A percentile compares a stretch with the other conserved stretches of the same genome.
Conservation (phyloP, 2,888 invertebrate species). For the Tipula helvola region DNA sequence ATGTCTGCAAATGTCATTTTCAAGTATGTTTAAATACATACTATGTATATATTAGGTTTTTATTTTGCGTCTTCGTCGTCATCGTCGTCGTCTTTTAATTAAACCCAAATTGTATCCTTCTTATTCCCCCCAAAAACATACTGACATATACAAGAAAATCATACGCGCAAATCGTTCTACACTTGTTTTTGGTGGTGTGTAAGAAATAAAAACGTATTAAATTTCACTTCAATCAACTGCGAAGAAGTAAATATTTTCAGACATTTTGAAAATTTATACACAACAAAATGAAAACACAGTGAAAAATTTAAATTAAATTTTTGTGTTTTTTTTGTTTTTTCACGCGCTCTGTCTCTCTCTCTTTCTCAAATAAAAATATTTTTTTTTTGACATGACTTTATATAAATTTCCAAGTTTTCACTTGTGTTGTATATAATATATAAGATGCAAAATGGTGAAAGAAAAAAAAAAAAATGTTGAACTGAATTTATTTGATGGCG, state of each 20-base stretch:
- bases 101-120: neutral
- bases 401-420: neutral
- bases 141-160: neutral
- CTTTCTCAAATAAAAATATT: neutral
- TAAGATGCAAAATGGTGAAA: neutral
- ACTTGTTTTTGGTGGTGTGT: neutral
- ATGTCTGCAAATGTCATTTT: neutral
- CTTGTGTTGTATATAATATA: neutral
- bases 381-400: neutral
- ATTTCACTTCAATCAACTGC: neutral
- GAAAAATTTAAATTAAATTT: neutral
- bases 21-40: neutral
- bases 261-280: neutral
- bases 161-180: neutral
- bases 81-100: neutral
- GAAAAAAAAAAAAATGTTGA: neutral
- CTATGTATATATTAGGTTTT: neutral
- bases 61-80: neutral
- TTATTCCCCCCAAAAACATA: neutral
- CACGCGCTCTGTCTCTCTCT: neutral
- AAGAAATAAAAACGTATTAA: neutral
- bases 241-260: neutral
- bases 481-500: neutral
- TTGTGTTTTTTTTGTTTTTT: neutral
- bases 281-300: neutral